A percentile compares a stretch with the other conserved stretches of the same genome.
Conservation (phyloP, 2,113 vertebrate species). For the Pteruthius melanotis region DNA sequence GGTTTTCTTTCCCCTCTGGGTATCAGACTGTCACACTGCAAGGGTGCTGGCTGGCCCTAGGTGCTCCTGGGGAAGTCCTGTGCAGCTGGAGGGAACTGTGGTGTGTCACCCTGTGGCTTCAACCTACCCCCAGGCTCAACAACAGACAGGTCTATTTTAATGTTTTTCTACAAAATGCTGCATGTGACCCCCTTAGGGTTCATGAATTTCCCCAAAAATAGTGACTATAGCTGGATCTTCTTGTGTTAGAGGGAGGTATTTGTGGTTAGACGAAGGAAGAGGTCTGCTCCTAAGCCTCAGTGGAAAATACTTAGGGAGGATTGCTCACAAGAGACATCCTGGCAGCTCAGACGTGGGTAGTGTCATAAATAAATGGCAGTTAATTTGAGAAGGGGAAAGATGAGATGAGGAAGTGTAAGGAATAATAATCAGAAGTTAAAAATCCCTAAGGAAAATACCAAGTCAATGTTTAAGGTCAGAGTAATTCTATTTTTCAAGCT, state of each 20-base stretch:
- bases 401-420: neutral
- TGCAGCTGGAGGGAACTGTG: constrained; percentile 59
- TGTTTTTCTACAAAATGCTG: neutral
- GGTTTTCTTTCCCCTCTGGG: neutral
- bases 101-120: neutral
- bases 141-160: neutral
- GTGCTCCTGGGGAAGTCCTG: constrained; percentile 74
- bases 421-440: constrained; percentile 2
- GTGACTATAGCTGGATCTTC: neutral
- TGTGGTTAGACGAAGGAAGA: neutral
- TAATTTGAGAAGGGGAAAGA: neutral
- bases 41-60: constrained; percentile 57
- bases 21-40: constrained; percentile 68
- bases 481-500: neutral
- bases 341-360: neutral
- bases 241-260: neutral
- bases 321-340: neutral
- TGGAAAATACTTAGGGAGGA: neutral
- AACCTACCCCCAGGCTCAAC: neutral
- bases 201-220: neutral
- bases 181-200: neutral
- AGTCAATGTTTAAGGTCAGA: neutral
- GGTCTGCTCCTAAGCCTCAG: neutral
- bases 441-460: constrained; percentile 5
- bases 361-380: neutral